phyloP scores from a whole-genome alignment of 2,113 vertebrate species.

The Osmerus eperlanus region DNA sequence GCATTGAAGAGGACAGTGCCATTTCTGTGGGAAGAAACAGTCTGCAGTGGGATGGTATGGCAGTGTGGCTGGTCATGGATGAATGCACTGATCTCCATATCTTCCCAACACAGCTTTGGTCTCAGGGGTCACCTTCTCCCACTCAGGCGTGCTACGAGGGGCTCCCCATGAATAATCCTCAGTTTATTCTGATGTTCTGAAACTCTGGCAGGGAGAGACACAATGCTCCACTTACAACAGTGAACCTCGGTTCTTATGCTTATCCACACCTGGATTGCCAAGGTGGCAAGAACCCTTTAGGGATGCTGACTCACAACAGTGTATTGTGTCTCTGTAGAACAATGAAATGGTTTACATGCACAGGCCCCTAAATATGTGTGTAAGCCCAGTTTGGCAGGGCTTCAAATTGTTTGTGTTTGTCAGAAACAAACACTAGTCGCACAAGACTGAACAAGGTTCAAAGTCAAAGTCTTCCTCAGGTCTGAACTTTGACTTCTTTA shows the following conservation, averaged over 20 bases:
- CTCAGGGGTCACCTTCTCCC: conserved; percentile 63
- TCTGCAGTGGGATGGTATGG: background rate
- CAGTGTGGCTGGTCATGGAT: conserved; percentile 46
- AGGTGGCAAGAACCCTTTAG: conserved; percentile 17
- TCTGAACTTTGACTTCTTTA: no score
- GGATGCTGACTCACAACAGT: conserved; percentile 20
- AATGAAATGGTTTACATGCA: conserved; percentile 23
- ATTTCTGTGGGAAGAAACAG: conserved; percentile 15
- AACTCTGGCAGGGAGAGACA: conserved; percentile 22
- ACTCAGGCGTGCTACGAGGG: conserved; percentile 37
- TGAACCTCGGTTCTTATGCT: conserved; percentile 26
- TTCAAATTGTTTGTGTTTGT: background rate
- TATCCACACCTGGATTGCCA: conserved; percentile 34
- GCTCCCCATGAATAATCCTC: conserved; percentile 51
- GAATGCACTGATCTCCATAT: conserved; percentile 68
- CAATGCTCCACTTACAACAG: conserved; percentile 9
- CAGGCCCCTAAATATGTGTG: background rate
- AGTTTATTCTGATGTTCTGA: conserved; percentile 36
- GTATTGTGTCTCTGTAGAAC: conserved; percentile 23
- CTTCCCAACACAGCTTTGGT: conserved; percentile 54
- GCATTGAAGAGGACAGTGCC: background rate
- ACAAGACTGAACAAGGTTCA: background rate
- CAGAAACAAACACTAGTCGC: background rate
- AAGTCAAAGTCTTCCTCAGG: no score
- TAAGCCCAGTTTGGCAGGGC: no score